These are phyloP conservation scores for Numida meleagris DNA, from an alignment of 2,113 vertebrate genomes.

Conservation along the genomic window DNA sequence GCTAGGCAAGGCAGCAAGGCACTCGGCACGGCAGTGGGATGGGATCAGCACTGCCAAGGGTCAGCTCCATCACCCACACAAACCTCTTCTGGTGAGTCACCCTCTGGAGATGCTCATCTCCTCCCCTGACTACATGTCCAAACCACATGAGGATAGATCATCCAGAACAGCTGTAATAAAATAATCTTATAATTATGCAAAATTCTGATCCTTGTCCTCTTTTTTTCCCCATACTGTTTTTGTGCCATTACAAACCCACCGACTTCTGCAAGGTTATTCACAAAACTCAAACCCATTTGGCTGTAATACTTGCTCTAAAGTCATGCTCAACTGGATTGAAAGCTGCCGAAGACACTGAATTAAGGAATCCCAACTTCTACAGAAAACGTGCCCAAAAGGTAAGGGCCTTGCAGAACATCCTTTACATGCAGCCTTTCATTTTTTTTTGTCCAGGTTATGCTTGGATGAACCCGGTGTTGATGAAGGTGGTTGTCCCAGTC, in stretches of 20 bases:
- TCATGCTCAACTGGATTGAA: not conserved
- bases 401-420: not conserved
- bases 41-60: not conserved
- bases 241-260: not conserved
- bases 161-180: not conserved
- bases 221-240: not conserved
- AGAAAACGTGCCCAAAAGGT: not conserved
- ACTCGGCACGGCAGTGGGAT: fast-evolving
- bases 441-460: not conserved
- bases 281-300: not conserved
- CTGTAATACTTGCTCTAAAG: not conserved
- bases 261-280: not conserved
- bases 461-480: not conserved
- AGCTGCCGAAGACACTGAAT: not conserved
- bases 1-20: not conserved
- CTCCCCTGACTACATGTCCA: not conserved
- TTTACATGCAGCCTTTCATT: not conserved
- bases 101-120: not conserved
- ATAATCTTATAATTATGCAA: not conserved
- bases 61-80: fast-evolving
- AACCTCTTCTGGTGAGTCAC: not conserved
- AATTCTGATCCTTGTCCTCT: not conserved
- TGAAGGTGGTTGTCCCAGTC: not conserved
- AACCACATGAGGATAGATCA: not conserved
- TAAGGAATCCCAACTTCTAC: not conserved